Base-by-base conservation (phyloP, 2,113 vertebrate species). In the Spermophilus dauricus region DNA sequence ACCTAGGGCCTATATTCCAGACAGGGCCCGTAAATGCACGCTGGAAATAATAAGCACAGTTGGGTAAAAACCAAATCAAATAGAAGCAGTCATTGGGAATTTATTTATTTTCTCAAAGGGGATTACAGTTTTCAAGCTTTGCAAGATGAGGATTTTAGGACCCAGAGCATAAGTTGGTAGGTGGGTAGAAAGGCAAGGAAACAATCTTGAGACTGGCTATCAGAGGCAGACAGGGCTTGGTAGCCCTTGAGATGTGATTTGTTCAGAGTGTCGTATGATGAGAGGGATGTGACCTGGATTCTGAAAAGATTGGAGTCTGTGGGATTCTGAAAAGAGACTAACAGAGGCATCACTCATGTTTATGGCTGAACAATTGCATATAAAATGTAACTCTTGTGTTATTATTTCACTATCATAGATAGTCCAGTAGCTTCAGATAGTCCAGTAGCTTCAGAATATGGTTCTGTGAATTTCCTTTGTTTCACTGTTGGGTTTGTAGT, bases 51-150 rank as follows among this genome's bases (percentile, higher is more conserved):
- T 48, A 53, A 80, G 69, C 14, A 12, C 28, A 14, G 10, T 92
- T 85, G 95, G 81, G 72, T 92, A 53, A 92, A 96, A 86, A 93
- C 67, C 88, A 94, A 95, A 30, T 53, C 45, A 95, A 97, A 83
- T 42, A 94, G 95, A 88, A 92, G n/a, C 82, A 56, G 70, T 67
- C 81, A 14, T 85, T 82, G 45, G 67, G 48, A 87, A 69, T 53
- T 81, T 82, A 63, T 96, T 95, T 61, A 39, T 94, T 84, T 81
- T 87, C 51, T 95, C 48, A 8, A 61, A 89, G 84, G 65, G 22
- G 20, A 45, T n/a, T 39, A 20, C 10, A 8, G 3, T 94, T 77
- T 51, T 32, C 67, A 53, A 42, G 69, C 53, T 88, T 92, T 78
- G 63, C 13, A 39, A 93, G 34, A 34, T 18, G 9, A 51, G 53